These are phyloP conservation scores for Ciconia nigra DNA, from an alignment of 2,797 vertebrate species.

Conservation along the genomic window DNA sequence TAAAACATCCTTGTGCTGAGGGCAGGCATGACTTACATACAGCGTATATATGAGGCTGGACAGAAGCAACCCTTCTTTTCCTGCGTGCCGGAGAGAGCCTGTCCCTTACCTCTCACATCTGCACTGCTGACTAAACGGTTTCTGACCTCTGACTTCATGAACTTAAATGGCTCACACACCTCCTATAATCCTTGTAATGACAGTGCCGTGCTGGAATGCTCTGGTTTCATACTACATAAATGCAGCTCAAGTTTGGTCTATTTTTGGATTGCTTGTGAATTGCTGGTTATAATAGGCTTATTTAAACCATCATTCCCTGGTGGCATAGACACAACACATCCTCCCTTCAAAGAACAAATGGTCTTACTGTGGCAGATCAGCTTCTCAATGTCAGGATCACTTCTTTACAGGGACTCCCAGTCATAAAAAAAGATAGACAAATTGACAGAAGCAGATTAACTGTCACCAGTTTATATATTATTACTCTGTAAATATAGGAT, in stretches of 20 bases:
- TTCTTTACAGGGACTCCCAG: neutral
- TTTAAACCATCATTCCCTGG: neutral
- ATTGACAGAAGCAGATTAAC: neutral
- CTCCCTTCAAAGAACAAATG: neutral
- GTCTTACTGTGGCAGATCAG: neutral
- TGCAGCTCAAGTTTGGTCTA: rapidly evolving
- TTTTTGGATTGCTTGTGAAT: neutral
- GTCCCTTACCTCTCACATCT: neutral
- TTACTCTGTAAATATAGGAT: neutral
- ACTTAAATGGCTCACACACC: neutral
- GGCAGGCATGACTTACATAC: rapidly evolving
- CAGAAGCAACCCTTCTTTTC: neutral
- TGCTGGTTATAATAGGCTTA: neutral
- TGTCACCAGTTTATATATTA: neutral
- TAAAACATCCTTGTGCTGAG: neutral
- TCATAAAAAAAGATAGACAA: neutral
- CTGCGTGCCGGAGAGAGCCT: neutral
- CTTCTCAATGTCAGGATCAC: neutral
- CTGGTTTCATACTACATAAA: neutral
- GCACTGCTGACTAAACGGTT: neutral
- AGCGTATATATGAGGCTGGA: neutral
- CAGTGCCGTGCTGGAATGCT: neutral
- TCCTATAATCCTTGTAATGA: neutral
- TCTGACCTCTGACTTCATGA: neutral
- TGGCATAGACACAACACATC: neutral